Evolutionary conservation across 2,888 invertebrate genomes (phyloP), one percentile per base, ranked within the genome.

Genomic region (Clivina fossor): DNA sequence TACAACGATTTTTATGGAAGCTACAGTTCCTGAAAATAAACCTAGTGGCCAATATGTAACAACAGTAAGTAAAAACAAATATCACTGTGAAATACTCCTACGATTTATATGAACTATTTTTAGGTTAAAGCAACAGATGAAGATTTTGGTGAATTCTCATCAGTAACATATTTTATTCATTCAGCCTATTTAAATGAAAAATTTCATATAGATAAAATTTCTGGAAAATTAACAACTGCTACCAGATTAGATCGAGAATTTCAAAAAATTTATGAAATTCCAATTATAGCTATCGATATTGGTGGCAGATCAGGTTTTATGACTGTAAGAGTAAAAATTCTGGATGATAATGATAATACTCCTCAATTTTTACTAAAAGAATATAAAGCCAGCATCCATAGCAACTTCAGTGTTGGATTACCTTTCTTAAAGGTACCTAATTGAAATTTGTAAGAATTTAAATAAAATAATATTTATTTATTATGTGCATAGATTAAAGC

Each of bases 321-420:
- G 35, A 79, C 80, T 24, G 82, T 93, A 60, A 80, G 88, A 71
- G 88, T 96, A 32, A 84, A 84, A 70, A 86, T 96, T 41, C 77
- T 79, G 16, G 94, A 95, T 74, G 81, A 83, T 60, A 93, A 93
- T 74, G 93, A 94, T 71, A 87, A 91, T 72, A 76, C 84, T 46
- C 94, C 95, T 0, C 75, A 74, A 53, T 93, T 92, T 72, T 76
- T 84, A 59, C 76, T 88, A 56, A 82, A 81, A 61, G 86, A 90
- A 72, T 93, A 93, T 72, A 86, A 87, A 72, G 83, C 85, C 24
- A 83, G 84, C 55, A 84, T 88, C 60, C 81, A 82, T 62, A 76
- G 79, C 32, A 83, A 84, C 65, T 71, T 78, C 37, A 77, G 78
- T 11, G 63, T 78, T 2, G 81, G 82, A 58, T 75, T 79, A 22